A percentile compares a stretch with the other conserved stretches of the same genome.
Conservation (phyloP, 2,113 vertebrate genomes). For the Myodes glareolus region DNA sequence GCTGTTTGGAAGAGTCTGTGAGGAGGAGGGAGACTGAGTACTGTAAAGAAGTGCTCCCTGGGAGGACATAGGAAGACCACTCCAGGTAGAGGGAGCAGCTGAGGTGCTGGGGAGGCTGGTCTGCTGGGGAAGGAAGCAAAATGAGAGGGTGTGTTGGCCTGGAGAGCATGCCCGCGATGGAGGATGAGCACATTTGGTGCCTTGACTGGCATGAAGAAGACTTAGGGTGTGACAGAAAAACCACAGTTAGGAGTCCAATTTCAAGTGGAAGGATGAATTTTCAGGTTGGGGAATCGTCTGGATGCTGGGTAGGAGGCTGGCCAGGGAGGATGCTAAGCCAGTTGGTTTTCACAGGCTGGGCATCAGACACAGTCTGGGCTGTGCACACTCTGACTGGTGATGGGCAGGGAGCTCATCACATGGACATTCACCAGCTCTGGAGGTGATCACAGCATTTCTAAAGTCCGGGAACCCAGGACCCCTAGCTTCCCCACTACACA, state of each 20-base stretch:
- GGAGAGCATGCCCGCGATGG: neutral
- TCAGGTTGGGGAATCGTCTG: neutral
- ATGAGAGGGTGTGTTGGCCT: too few species aligned
- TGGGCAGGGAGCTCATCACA: neutral
- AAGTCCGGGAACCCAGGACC: neutral
- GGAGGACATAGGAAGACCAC: neutral
- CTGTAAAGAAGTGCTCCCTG: too few species aligned
- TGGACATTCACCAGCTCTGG: neutral
- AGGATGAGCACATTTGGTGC: neutral
- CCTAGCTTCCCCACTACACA: neutral
- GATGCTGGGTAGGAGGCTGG: neutral
- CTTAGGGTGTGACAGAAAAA: too few species aligned
- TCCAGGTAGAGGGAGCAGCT: too few species aligned
- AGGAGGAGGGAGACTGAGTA: neutral
- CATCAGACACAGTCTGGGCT: neutral
- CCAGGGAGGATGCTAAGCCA: neutral
- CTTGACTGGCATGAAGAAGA: neutral
- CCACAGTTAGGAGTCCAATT: too few species aligned
- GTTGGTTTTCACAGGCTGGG: neutral
- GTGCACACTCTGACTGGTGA: neutral
- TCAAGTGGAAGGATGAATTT: neutral
- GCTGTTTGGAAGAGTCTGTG: neutral
- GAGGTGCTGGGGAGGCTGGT: too few species aligned
- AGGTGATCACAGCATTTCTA: neutral
- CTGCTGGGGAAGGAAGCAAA: neutral